Evolutionary conservation across 2,888 invertebrate species (phyloP).

Genomic region (Subacronicta megacephala): DNA sequence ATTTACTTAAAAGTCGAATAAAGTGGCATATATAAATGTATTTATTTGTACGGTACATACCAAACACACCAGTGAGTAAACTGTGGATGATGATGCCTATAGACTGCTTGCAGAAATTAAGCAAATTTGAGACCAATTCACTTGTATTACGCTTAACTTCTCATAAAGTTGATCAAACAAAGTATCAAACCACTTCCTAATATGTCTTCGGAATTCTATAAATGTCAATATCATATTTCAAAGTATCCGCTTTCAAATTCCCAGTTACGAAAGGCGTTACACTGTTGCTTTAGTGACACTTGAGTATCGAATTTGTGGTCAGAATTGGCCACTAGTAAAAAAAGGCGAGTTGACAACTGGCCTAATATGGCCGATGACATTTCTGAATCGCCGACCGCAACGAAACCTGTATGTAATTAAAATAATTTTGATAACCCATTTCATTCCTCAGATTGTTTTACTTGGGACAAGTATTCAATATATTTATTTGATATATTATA

Average conservation of each 20-base stretch:
- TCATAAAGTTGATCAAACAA: background rate
- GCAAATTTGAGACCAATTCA: too few relatives aligned
- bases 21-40: too few relatives aligned
- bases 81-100: too few relatives aligned
- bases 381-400: conserved; percentile 60
- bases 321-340: conserved; percentile 58
- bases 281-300: conserved; percentile 65
- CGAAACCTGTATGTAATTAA: conserved; percentile 64
- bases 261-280: conserved; percentile 58
- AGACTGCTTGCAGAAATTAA: too few relatives aligned
- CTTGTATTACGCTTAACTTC: background rate
- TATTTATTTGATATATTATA: background rate
- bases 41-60: too few relatives aligned
- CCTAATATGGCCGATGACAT: conserved; percentile 61
- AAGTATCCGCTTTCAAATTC: conserved; percentile 48
- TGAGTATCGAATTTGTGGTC: conserved; percentile 70
- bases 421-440: conserved; percentile 57
- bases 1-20: too few relatives aligned
- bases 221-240: conserved; percentile 53
- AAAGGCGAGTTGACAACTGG: conserved; percentile 53
- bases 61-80: too few relatives aligned
- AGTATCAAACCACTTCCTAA: conserved; percentile 18
- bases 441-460: conserved; percentile 39
- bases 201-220: conserved; percentile 33
- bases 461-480: conserved; percentile 26